phyloP scores from a whole-genome alignment of 2,797 vertebrate species.

The Vespertilio murinus region DNA sequence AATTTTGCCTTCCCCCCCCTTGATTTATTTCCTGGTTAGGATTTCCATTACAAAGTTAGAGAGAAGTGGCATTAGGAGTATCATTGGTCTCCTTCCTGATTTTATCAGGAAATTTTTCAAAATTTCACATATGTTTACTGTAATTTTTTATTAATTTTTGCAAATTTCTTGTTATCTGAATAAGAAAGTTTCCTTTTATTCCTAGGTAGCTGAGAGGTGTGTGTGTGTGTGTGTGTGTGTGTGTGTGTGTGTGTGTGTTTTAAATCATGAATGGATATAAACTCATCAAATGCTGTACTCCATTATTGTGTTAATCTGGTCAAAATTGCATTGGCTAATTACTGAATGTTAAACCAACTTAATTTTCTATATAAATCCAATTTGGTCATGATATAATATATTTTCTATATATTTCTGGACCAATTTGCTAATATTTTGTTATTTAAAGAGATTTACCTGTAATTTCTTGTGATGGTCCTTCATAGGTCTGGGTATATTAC shows the following conservation, averaged over 20 bases:
- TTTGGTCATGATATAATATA: neutral
- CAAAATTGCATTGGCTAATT: constrained; percentile 27
- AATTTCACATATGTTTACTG: neutral
- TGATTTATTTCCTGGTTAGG: neutral
- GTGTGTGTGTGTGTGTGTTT: too few relatives aligned
- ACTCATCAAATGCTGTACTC: constrained; percentile 18
- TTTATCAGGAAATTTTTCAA: neutral
- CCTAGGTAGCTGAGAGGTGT: too few relatives aligned
- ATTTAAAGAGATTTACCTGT: neutral
- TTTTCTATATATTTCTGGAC: neutral
- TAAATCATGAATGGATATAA: neutral
- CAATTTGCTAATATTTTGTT: neutral
- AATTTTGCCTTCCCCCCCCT: neutral
- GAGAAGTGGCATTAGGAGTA: neutral
- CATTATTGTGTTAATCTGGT: neutral
- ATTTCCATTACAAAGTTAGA: neutral
- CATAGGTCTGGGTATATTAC: neutral
- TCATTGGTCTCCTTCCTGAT: neutral
- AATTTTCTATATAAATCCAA: constrained; percentile 46
- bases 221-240: too few relatives aligned
- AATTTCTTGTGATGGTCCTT: neutral
- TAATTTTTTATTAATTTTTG: neutral
- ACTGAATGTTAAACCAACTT: constrained; percentile 37
- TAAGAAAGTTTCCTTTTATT: constrained; percentile 31
- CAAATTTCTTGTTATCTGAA: constrained; percentile 5